These are phyloP conservation scores for Turritopsis rubra DNA, from an alignment of 30 jellyfish, hydroid and myxozoan species.

Conservation along the genomic window DNA sequence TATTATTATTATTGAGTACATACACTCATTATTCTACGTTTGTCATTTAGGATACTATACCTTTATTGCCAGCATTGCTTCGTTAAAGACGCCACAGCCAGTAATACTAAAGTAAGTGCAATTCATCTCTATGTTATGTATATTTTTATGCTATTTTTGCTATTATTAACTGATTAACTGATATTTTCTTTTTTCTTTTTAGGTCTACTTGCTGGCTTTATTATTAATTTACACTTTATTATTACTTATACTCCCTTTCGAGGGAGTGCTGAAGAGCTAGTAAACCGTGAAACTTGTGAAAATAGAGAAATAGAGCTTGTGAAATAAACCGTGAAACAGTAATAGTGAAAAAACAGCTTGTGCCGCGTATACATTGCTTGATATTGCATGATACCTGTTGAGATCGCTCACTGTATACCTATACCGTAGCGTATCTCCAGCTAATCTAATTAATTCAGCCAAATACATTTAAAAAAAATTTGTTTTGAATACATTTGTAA, in stretches of 20 bases:
- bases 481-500: neutral
- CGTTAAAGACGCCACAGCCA: neutral
- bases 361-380: neutral
- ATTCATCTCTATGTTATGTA: neutral
- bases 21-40: neutral
- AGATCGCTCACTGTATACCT: neutral
- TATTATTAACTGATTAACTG: neutral
- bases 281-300: neutral
- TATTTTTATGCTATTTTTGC: neutral
- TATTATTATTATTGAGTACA: neutral
- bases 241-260: neutral
- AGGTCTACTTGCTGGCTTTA: neutral
- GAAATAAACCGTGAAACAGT: neutral
- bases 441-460: neutral
- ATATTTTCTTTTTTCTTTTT: neutral
- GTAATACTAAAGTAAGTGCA: neutral
- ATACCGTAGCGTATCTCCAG: too few species aligned
- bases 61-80: neutral
- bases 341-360: neutral
- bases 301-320: too few species aligned
- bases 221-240: too few species aligned
- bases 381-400: neutral
- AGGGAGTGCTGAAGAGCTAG: neutral
- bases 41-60: neutral
- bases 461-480: neutral